Base-by-base conservation (phyloP, 2,888 invertebrate species). In the Dasypogon diadema region DNA sequence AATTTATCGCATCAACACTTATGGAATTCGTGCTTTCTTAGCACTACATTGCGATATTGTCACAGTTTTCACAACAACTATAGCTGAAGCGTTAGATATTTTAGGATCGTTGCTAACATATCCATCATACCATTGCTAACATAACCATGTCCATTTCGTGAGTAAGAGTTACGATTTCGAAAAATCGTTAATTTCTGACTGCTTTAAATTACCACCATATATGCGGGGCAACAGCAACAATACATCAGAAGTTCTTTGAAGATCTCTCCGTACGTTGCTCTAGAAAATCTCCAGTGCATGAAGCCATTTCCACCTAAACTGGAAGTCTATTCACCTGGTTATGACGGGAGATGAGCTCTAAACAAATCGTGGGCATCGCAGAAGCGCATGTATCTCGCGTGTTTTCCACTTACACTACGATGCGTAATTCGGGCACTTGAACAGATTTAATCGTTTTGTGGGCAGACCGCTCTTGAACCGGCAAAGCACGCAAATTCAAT, bases 231-330 rank as follows among this genome's bases (percentile, higher is more conserved):
- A 34, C 16, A 55, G 21, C 37, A 72, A 24, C 1, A n/a, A n/a
- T n/a, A n/a, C 30, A 79, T 77, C 76, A 76, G 76, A 77, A 78
- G 75, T 79, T 77, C 77, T 77, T 78, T 76, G 75, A 78, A 79
- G 78, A 79, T 79, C 77, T 74, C 79, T 79, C 80, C 78, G 80
- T 80, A 79, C 78, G 77, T 76, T 80, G 81, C 70, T 79, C 81
- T 76, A 81, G 75, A 80, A 81, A 80, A 60, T 55, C 80, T 77
- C 22, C 76, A 78, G 80, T 79, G 80, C 81, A 80, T 80, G 78
- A 80, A 80, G 78, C 75, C 75, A 79, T 56, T 76, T 76, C 74
- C 63, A 63, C 60, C 21, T 54, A 10, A 16, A 12, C 14, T 16
- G 24, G 60, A 58, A 22, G 73, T 37, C 70, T 63, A 30, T 63